Evolutionary conservation across 2,888 invertebrate species (phyloP).

Genomic region (Augiades crinisus): DNA sequence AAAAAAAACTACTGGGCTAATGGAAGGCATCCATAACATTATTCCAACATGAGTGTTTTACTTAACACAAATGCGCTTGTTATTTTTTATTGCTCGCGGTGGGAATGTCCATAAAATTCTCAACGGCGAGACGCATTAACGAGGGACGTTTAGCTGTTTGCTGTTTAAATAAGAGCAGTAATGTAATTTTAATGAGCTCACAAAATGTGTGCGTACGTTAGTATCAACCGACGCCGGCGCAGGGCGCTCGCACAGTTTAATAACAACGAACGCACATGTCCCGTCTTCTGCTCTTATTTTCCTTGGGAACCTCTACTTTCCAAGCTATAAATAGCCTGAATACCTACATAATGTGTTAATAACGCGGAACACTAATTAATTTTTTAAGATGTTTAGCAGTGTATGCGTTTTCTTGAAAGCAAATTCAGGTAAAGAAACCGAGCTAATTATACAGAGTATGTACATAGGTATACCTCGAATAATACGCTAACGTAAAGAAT

Average conservation of each 20-base stretch:
- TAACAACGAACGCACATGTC: conserved; percentile 14
- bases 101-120: conserved; percentile 68
- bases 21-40: conserved; percentile 28
- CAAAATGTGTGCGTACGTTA: conserved; percentile 63
- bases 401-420: neutral
- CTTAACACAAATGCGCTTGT: conserved; percentile 37
- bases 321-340: conserved; percentile 1
- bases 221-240: conserved; percentile 43
- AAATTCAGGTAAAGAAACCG: neutral
- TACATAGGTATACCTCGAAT: conserved; percentile 37
- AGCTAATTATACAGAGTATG: neutral
- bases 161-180: conserved; percentile 76
- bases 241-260: conserved; percentile 37
- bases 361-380: neutral
- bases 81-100: conserved; percentile 37
- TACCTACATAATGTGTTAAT: neutral
- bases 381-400: no score
- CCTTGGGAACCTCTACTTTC: neutral
- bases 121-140: conserved; percentile 67
- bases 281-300: conserved; percentile 6
- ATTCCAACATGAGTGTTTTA: conserved; percentile 36
- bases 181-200: conserved; percentile 79
- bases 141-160: conserved; percentile 75
- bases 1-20: conserved; percentile 11
- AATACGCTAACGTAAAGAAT: conserved; percentile 56